Base-by-base conservation (phyloP, 2,113 vertebrate species). In the Paradoxurus hermaphroditus region DNA sequence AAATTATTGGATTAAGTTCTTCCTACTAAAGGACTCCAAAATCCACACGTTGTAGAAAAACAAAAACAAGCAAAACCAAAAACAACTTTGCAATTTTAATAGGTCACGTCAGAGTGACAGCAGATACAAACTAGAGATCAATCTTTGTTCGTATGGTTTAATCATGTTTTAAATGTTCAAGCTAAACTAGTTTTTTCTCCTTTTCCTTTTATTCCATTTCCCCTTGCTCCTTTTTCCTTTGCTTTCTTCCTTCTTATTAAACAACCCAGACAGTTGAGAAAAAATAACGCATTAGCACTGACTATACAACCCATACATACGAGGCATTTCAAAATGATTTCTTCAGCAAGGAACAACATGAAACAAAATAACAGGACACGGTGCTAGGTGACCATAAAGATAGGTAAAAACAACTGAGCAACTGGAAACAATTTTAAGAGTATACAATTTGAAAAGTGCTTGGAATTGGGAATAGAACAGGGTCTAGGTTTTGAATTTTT, bases 201-300 rank as follows among this genome's bases (percentile, higher is more conserved):
- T 53, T 79, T 89, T 39, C 27, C 62, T 46, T 81, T 81, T 86
- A 59, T 51, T 5, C 49, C 27, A 51, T 39, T 88, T 79, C 9
- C 34, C n/a, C 3, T 62, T 67, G 18, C 41, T 41, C 31, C 49
- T 82, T 79, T 36, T 65, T 85, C 41, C 31, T 63, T 91, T 63
- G 29, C 27, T 63, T 39, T n/a, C 53, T 39, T 88, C 70, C 10
- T 84, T 68, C 5, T 39, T 62, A 25, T 59, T 41, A 49, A 88
- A 72, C 56, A 90, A 73, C 44, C 18, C 18, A 91, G 36, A 83
- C 29, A 86, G 36, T 6, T 77, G 34, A 15, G 46, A 41, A 75
- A 96, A 96, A 84, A 63, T 27, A 88, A 92, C 29, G 65, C 34
- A 82, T 62, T 23, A 88, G 44, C 14, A 97, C 12, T 83, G 25